These are phyloP conservation scores for Aproaerema taeniolella DNA, from an alignment of 2,888 invertebrate genomes.

Conservation along the genomic window DNA sequence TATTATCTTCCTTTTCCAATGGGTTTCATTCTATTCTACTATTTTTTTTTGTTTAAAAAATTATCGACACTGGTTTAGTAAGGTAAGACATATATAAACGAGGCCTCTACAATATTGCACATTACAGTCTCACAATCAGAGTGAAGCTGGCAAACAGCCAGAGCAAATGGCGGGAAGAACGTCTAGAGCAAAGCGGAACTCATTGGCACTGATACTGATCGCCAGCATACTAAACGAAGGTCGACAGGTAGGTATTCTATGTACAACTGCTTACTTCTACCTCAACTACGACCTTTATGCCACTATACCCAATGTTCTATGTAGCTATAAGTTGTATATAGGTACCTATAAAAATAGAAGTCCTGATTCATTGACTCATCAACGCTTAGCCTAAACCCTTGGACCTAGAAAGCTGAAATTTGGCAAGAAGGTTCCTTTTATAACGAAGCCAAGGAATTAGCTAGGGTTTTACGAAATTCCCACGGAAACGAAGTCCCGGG, in stretches of 20 bases:
- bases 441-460: too few species aligned
- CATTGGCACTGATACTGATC: constrained; percentile 46
- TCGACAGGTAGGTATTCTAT: background rate
- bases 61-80: background rate
- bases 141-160: constrained; percentile 45
- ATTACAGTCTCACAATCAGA: constrained; percentile 44
- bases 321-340: background rate
- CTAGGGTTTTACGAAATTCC: too few species aligned
- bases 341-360: background rate
- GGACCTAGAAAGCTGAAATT: too few species aligned
- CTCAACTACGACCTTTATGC: too few species aligned
- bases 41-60: background rate
- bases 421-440: too few species aligned
- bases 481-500: too few species aligned
- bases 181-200: constrained; percentile 48
- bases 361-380: background rate
- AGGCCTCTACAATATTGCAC: background rate
- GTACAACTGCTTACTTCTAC: too few species aligned
- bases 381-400: background rate
- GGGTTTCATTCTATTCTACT: background rate
- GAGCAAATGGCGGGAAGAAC: constrained; percentile 31
- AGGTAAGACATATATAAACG: background rate
- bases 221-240: too few species aligned
- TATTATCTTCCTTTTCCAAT: background rate
- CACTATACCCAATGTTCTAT: background rate